Evolutionary conservation across 1,140 invertebrate genomes (phyloP), one percentile per base, ranked within the genome.

Genomic region (Tetranychus cinnabarinus): DNA sequence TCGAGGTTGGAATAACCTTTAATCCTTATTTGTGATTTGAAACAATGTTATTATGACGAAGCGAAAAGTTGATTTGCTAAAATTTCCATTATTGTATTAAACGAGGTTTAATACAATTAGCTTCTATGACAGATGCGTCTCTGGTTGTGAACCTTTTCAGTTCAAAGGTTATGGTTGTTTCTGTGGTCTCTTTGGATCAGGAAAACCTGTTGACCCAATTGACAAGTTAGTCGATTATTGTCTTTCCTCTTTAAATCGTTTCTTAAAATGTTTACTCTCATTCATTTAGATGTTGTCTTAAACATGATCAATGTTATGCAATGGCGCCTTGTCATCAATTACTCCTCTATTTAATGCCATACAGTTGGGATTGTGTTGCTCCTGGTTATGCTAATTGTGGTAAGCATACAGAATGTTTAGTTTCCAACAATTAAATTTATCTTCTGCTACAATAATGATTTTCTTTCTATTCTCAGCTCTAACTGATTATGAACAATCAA

Each of bases 121-220:
- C 86, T 71, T 85, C 85, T 61, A 89, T 91, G 84, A 77, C 23
- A 78, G 79, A 37, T 91, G 86, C 67, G 81, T 85, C 37, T 37
- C 55, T 56, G 83, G 83, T 10, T 91, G 88, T 67, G 81, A 88
- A 73, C 87, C 87, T 0, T 68, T 90, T 3, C 72, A 76, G 12
- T 90, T 86, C 71, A 88, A 89, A 70, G 85, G 86, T 35, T 91
- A 92, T 67, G 88, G 87, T 1, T 92, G 88, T 72, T 92, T 86
- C 71, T 92, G 88, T 67, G 87, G 88, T 1, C 88, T 89, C 69
- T 75, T 87, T 0, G 88, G 87, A 0, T 81, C 82, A 0, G 88
- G 87, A 12, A 74, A 79, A 62, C 78, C 83, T 1, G 81, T 84
- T 33, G 87, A 92, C 70, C 82, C 80, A n/a, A 89, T 91, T 64